Percentiles rank a stretch among this genome's conserved stretches.
These are phyloP conservation scores for Alloscopus bannaensis DNA, from an alignment of 2,888 invertebrate genomes.

Conservation along the genomic window DNA sequence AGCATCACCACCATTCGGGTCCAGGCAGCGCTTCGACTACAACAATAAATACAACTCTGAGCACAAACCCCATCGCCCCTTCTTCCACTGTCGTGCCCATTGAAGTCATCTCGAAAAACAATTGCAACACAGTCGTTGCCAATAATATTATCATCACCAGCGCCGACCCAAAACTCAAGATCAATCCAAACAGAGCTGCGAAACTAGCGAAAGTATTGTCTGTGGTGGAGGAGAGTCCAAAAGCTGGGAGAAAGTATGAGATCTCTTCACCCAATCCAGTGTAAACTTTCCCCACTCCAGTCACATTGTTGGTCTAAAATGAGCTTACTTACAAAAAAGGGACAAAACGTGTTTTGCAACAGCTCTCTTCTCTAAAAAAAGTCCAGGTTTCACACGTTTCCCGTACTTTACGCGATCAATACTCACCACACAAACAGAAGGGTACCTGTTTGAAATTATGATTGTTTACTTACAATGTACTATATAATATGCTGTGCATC, in stretches of 20 bases:
- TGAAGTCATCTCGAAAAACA: neutral
- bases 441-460: slow-evolving; percentile 42
- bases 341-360: neutral
- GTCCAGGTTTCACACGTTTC: too few relatives aligned
- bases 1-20: slow-evolving; percentile 15
- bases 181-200: slow-evolving; percentile 44
- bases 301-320: slow-evolving; percentile 40
- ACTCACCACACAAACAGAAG: neutral
- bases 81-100: slow-evolving; percentile 32
- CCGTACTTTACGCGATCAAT: neutral
- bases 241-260: slow-evolving; percentile 61
- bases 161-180: slow-evolving; percentile 43
- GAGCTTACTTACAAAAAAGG: slow-evolving; percentile 37
- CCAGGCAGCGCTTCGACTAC: slow-evolving; percentile 7
- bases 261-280: slow-evolving; percentile 61
- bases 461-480: too few relatives aligned
- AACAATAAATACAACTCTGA: slow-evolving; percentile 39
- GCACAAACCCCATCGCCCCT: slow-evolving; percentile 3
- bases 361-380: neutral
- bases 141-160: slow-evolving; percentile 56
- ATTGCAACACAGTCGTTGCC: slow-evolving; percentile 38
- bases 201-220: slow-evolving; percentile 67
- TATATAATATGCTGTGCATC: too few relatives aligned
- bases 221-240: slow-evolving; percentile 67
- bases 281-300: slow-evolving; percentile 18